Evolutionary conservation across 2,113 vertebrate genomes (phyloP).

Genomic region (Podarcis raffonei): DNA sequence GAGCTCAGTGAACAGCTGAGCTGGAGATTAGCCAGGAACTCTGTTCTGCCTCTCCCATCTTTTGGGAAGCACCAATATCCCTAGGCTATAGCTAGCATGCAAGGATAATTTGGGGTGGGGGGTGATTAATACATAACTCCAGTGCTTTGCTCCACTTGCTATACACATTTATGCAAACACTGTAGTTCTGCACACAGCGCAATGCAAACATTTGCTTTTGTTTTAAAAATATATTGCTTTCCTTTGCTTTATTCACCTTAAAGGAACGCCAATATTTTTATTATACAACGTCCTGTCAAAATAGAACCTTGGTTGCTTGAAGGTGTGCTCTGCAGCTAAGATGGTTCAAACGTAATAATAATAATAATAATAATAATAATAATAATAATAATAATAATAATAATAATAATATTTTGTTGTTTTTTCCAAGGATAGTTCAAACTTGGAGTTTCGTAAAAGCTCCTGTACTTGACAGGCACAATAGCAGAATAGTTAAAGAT

Average conservation of each 20-base stretch:
- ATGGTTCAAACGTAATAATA: neutral
- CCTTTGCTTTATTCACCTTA: neutral
- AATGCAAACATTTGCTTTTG: neutral
- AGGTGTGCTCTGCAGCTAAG: neutral
- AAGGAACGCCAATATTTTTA: neutral
- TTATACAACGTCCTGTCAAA: neutral
- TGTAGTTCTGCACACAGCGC: neutral
- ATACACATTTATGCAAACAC: fast-evolving
- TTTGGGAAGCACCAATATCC: constrained; percentile 36
- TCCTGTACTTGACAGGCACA: neutral
- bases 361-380: too few species aligned
- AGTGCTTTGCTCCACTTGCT: constrained; percentile 3
- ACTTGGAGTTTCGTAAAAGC: neutral
- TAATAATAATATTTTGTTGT: too few species aligned
- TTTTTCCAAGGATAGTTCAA: too few species aligned
- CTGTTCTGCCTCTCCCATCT: constrained; percentile 29
- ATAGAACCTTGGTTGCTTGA: neutral
- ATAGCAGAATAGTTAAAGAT: neutral
- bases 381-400: too few species aligned
- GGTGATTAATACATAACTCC: constrained; percentile 1
- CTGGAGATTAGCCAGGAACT: constrained; percentile 44
- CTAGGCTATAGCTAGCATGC: neutral
- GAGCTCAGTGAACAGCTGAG: constrained; percentile 45
- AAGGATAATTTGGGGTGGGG: neutral
- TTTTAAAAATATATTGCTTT: neutral